Base-by-base conservation (phyloP, 2,888 invertebrate species). In the Apomyelois bistriatella region DNA sequence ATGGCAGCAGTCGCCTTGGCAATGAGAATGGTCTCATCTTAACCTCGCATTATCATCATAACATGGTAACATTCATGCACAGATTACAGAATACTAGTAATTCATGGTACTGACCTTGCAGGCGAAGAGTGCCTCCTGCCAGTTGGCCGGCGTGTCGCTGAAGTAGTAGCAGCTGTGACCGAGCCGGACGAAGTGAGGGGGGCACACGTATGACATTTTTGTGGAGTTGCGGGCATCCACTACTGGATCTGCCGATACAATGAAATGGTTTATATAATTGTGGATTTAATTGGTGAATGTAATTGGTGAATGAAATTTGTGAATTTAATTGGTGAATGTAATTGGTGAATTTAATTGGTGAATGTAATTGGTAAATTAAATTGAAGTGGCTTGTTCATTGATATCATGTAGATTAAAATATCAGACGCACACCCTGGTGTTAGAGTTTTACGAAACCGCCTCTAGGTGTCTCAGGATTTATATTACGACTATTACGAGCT, bases 101-200 rank as follows among this genome's bases (percentile, higher is more conserved):
- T 22, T 5, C 22, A 22, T 22, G n/a, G 22, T 32, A 50, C 49
- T 30, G 6, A 90, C 94, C 80, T 92, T 91, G 81, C 95, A 95
- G 43, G 92, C 85, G 72, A 93, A 94, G 64, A 94, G 91, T 9
- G 95, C 94, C 12, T 93, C 92, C 64, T 93, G 93, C 95, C 95
- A 95, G 47, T 93, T 91, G 0, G 92, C 92, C 52, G 91, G 92
- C 54, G 91, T 91, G 28, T 91, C 92, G 70, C 95, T 95, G 81
- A 95, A 92, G 85, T 90, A 94, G 81, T 95, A 95, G 76, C 95
- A 95, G 75, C 93, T 93, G 75, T 93, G 93, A n/a, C 94, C 94
- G 32, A 94, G 86, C 43, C 94, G 85, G 68, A 95, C 88, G 83
- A 94, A 95, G 51, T 93, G 87, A 15, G 93, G 92, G 0, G 94